Evolutionary conservation across 1,140 invertebrate species (phyloP), one percentile per base, ranked within the genome.

Genomic region (Drusus annulatus): DNA sequence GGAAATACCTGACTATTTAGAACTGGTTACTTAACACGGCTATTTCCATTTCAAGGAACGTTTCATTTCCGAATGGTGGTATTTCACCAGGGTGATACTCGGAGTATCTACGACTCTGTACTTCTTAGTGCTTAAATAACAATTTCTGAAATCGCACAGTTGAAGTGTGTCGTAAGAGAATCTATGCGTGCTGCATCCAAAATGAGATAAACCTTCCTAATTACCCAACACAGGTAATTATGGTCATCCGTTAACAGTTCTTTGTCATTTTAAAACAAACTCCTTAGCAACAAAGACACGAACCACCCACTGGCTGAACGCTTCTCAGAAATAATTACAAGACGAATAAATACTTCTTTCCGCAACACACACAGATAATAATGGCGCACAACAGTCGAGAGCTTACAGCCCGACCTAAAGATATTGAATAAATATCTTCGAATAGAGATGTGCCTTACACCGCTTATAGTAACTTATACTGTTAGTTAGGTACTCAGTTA

Each of bases 301-400:
- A 71, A 51, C 68, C 68, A 71, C 68, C 68, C 68, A 50, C 68
- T 19, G 6, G 45, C 68, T 45, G 6, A 23, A 45, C 10, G 17
- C n/a, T 71, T 71, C 68, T 71, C 7, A 4, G 68, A 51, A 71
- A 71, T 71, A 71, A 50, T 65, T 28, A 65, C 62, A 8, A 45
- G 36, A 45, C 10, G 10, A 45, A 65, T 15, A 65, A 23, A 28
- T 8, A 28, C 62, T 65, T 31, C 21, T 65, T 31, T 28, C 62
- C 15, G 23, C 62, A 15, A n/a, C n/a, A 16, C n/a, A 31, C 62
- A 25, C 23, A 25, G 16, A 63, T 25, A 63, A 65, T 28, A 31
- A 65, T 65, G 21, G 62, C 6, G 28, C 60, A 63, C 7, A 63
- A 28, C 25, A 65, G 17, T 60, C 56, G 19, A 60, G 23, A 17